A percentile compares a stretch with the other conserved stretches of the same genome.
Evolutionary conservation across 1,140 invertebrate species (phyloP).

Genomic region (Drosophila pachea): DNA sequence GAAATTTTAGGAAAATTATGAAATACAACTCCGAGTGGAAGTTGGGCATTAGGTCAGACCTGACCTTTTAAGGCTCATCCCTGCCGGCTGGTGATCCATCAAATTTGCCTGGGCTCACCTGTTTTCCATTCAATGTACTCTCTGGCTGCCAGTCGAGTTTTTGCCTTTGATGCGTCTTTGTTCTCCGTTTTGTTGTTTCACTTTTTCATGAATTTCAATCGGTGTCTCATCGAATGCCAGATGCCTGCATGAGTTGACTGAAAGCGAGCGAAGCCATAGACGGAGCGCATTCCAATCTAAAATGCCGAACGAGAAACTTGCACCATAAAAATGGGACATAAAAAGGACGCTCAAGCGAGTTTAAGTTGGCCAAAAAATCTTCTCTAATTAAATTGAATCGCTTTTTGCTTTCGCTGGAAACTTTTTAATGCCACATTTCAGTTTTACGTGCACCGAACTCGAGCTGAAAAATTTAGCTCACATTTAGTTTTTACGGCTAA

Average conservation of each 20-base stretch:
- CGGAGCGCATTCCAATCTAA: slow-evolving; percentile 31
- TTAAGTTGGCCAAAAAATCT: slow-evolving; percentile 57
- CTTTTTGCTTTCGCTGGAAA: slow-evolving; percentile 53
- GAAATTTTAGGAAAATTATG: slow-evolving; percentile 68
- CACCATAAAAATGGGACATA: slow-evolving; percentile 62
- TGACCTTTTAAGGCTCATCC: slow-evolving; percentile 21
- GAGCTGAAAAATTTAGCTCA: slow-evolving; percentile 65
- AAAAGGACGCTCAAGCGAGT: slow-evolving; percentile 38
- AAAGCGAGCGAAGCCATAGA: neutral
- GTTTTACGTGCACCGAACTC: slow-evolving; percentile 64
- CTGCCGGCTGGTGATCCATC: slow-evolving; percentile 60
- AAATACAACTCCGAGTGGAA: slow-evolving; percentile 49
- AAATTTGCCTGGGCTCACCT: slow-evolving; percentile 53
- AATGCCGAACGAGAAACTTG: slow-evolving; percentile 46
- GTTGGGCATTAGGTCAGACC: neutral
- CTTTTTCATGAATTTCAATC: slow-evolving; percentile 36
- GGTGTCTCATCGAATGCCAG: slow-evolving; percentile 20
- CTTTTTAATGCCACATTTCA: slow-evolving; percentile 72
- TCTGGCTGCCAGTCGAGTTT: slow-evolving; percentile 33
- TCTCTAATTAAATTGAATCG: slow-evolving; percentile 73
- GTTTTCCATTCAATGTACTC: slow-evolving; percentile 66
- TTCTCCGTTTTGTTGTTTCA: slow-evolving; percentile 7
- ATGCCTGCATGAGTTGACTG: slow-evolving; percentile 33
- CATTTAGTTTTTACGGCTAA: slow-evolving; percentile 63
- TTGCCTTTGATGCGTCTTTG: slow-evolving; percentile 31